These are phyloP conservation scores for Coregonus ussuriensis DNA, from an alignment of 2,797 vertebrate genomes.

Conservation along the genomic window DNA sequence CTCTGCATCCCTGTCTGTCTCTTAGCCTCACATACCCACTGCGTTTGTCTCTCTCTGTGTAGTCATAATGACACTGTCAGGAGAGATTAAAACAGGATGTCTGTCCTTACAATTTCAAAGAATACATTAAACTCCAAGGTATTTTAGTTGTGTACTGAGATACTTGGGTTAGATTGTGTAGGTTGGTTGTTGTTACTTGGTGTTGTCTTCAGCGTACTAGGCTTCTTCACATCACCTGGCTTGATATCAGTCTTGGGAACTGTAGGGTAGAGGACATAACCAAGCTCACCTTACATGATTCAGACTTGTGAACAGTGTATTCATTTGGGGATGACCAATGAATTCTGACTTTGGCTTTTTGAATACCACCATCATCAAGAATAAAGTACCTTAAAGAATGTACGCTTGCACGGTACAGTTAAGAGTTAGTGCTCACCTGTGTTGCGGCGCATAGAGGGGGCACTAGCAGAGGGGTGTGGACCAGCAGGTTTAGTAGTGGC, in stretches of 20 bases:
- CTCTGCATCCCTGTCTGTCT: background rate
- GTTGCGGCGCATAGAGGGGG: background rate
- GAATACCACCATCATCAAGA: background rate
- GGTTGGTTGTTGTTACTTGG: constrained; percentile 71
- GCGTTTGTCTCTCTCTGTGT: background rate
- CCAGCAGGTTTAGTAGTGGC: constrained; percentile 61
- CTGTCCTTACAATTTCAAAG: background rate
- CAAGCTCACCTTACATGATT: background rate
- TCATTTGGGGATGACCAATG: background rate
- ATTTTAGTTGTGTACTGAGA: background rate
- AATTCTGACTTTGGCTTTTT: background rate
- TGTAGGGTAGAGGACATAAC: constrained; percentile 47
- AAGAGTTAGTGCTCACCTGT: background rate
- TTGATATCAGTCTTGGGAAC: constrained; percentile 84
- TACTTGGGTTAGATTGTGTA: background rate
- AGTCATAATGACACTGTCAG: background rate
- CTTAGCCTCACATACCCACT: background rate
- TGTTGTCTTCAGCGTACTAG: constrained; percentile 71
- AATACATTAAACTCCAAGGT: background rate
- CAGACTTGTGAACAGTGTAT: background rate
- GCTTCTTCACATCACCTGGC: constrained; percentile 82
- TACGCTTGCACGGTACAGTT: background rate
- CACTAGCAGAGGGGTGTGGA: constrained; percentile 21
- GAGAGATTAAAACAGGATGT: background rate
- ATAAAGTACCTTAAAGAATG: background rate